Conservation (phyloP, 2,888 invertebrate genomes). For the Pseudanteris insignis region DNA sequence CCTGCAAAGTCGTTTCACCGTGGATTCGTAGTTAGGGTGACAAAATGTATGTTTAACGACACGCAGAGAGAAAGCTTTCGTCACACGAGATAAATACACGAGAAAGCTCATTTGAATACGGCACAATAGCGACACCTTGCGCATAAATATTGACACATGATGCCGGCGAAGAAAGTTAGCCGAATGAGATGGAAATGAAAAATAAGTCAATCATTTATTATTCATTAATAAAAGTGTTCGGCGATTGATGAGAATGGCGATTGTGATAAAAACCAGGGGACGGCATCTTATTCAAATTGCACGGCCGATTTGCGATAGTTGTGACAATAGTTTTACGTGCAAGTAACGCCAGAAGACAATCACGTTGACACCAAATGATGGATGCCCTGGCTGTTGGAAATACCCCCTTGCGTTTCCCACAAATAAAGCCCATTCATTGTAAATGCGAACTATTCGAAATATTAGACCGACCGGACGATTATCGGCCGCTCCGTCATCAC, state of each 20-base stretch:
- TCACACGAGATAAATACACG: conserved; percentile 55
- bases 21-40: conserved; percentile 46
- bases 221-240: too few species aligned
- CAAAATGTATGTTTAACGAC: conserved; percentile 58
- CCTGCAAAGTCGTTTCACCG: conserved; percentile 31
- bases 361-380: conserved; percentile 66
- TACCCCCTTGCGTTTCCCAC: conserved; percentile 60
- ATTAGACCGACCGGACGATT: conserved; percentile 63
- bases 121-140: conserved; percentile 55
- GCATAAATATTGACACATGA: conserved; percentile 28
- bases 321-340: conserved; percentile 59
- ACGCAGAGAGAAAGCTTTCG: conserved; percentile 46
- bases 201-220: too few species aligned
- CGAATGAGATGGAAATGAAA: too few species aligned
- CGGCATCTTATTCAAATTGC: too few species aligned
- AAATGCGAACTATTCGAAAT: conserved; percentile 67
- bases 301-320: too few species aligned
- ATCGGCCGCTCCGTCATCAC: conserved; percentile 65
- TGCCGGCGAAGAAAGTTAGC: conserved; percentile 2
- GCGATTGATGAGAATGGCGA: too few species aligned
- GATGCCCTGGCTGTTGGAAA: conserved; percentile 61
- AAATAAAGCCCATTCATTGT: conserved; percentile 66
- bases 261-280: too few species aligned
- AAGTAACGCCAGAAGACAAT: conserved; percentile 63
- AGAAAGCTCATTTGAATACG: conserved; percentile 63